Evolutionary conservation across 37 sponge, comb jelly and placozoan species (phyloP), one percentile per base, ranked within the genome.

Genomic region (Aplysina aerophoba): DNA sequence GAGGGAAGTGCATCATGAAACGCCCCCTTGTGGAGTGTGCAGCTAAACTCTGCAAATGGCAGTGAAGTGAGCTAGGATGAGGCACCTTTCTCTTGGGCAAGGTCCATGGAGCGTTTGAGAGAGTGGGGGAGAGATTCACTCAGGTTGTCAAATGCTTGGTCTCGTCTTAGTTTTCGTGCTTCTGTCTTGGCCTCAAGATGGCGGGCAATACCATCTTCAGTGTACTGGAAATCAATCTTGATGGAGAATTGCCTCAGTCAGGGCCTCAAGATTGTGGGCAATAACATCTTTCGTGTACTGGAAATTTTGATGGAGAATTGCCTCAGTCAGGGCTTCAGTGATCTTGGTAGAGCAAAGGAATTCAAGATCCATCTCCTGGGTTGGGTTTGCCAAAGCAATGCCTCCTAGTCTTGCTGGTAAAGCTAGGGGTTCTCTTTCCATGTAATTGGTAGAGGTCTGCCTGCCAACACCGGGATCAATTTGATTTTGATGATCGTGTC

Each of bases 311-410:
- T 80, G 81, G 22, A 50, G 27, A 55, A 80, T 80, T 50, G 81
- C 77, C 28, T 74, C 77, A 28, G 20, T 74, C 44, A 74, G 77
- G 15, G 41, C 77, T 14, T 78, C 79, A 21, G 81, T 81, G 81
- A 81, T 81, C 81, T 81, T 59, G 62, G 39, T 81, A n/a, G 81
- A 81, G 81, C 55, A 81, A 0, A 40, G 79, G 62, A 81, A 81
- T 59, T 56, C 81, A 81, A 16, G 11, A 56, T 81, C 81, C 3
- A 62, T 59, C 4, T 2, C 62, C 1, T 81, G 81, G 21, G 62
- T 59, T 57, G 81, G 81, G 37, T 83, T 83, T 12, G 55, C 35
- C 20, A 83, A 19, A 8, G 71, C 84, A 65, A 83, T 65, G 55
- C 69, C 84, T 53, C 84, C 84, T 67, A 83, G 34, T 65, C 69